Percentiles rank a stretch among this genome's conserved stretches.
phyloP scores from a whole-genome alignment of 2,888 invertebrate genomes.

The Andrena praecox region DNA sequence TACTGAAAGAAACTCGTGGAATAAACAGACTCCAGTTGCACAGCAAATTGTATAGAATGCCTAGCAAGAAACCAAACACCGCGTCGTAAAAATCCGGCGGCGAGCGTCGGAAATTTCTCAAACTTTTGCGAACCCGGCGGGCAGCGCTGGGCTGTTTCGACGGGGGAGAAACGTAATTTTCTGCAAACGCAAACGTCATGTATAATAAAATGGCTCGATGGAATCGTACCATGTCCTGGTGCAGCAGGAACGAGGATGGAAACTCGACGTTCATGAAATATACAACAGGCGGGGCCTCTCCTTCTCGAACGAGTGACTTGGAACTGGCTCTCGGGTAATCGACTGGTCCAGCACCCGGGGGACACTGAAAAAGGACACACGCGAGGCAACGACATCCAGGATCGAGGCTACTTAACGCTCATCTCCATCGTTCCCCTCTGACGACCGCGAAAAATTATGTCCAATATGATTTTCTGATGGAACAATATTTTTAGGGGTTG shows the following conservation, averaged over 20 bases:
- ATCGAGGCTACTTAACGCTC: slow-evolving; percentile 19
- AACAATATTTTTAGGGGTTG: too few species aligned
- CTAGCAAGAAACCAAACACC: too few species aligned
- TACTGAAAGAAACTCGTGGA: too few species aligned
- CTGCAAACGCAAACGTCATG: slow-evolving; percentile 27
- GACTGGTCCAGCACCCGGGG: not conserved
- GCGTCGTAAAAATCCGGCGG: too few species aligned
- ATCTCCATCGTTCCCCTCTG: slow-evolving; percentile 2
- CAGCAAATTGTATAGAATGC: too few species aligned
- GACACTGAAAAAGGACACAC: slow-evolving; percentile 19
- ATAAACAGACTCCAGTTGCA: too few species aligned
- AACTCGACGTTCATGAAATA: slow-evolving; percentile 66
- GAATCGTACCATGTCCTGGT: slow-evolving; percentile 21
- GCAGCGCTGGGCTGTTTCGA: not conserved
- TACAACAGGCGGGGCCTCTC: slow-evolving; percentile 48
- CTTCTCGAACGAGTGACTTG: slow-evolving; percentile 26
- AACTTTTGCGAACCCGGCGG: not conserved
- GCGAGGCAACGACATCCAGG: not conserved
- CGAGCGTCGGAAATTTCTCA: not conserved
- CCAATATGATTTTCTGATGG: not conserved
- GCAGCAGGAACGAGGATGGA: slow-evolving; percentile 49
- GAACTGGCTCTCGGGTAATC: slow-evolving; percentile 37
- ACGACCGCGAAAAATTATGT: not conserved
- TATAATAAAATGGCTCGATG: slow-evolving; percentile 43
- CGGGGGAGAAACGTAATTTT: slow-evolving; percentile 29